A percentile compares a stretch with the other conserved stretches of the same genome.
Evolutionary conservation across 2,797 vertebrate species (phyloP).

Genomic region (Phyllotis vaccarum): DNA sequence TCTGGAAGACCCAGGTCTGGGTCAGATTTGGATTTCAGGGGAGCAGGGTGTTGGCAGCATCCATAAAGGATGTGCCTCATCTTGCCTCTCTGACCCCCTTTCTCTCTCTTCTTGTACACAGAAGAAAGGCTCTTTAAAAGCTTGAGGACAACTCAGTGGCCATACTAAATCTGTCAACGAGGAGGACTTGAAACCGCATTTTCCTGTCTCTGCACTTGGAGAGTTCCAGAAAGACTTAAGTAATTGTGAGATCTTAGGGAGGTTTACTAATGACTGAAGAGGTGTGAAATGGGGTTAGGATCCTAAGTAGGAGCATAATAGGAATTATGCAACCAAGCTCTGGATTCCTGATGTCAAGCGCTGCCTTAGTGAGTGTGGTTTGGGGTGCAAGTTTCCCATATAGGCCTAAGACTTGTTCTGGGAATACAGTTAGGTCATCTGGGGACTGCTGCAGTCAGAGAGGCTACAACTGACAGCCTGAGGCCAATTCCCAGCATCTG

Average conservation of each 20-base stretch:
- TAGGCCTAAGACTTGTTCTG: not conserved
- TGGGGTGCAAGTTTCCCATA: not conserved
- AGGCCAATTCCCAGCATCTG: slow-evolving; percentile 66
- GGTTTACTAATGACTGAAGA: not conserved
- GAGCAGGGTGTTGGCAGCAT: not conserved
- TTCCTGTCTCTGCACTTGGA: not conserved
- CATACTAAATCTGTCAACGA: slow-evolving; percentile 1
- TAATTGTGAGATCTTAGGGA: not conserved
- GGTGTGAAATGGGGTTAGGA: not conserved
- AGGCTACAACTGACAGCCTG: slow-evolving; percentile 1
- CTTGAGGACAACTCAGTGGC: not conserved
- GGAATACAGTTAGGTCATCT: not conserved
- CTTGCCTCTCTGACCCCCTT: not conserved
- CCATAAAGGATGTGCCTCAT: not conserved
- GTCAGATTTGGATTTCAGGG: not conserved
- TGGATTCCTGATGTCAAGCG: not conserved
- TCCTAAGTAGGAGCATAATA: too few relatives aligned
- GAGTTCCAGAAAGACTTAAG: too few relatives aligned
- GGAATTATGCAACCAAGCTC: not conserved
- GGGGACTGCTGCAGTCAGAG: not conserved
- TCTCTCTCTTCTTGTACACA: not conserved
- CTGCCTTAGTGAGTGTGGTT: not conserved
- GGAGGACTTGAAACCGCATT: not conserved
- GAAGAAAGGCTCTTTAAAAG: not conserved
- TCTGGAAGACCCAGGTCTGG: not conserved